These are phyloP conservation scores for Phymanthus crucifer DNA, from an alignment of 92 coral and sea anemone genomes.

Conservation along the genomic window DNA sequence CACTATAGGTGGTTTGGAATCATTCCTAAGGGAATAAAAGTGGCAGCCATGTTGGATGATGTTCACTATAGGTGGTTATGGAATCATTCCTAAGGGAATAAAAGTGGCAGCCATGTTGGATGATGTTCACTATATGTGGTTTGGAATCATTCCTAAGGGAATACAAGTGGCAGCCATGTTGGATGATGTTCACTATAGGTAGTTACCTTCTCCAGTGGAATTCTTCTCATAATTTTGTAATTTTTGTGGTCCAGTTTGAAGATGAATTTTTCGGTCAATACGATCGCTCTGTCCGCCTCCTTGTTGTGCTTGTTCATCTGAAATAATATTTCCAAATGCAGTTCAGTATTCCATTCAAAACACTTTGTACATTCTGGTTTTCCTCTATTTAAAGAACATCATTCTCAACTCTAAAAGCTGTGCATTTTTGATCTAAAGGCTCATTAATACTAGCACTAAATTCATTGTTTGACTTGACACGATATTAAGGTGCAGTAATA, in stretches of 20 bases:
- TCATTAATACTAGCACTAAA: no score
- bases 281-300: conserved; percentile 71
- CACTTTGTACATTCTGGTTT: no score
- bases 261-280: conserved; percentile 67
- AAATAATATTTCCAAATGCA: neutral
- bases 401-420: no score
- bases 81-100: neutral
- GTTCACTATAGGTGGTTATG: neutral
- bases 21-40: no score
- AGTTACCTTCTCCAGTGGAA: conserved; percentile 70
- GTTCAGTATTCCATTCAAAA: neutral
- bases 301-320: conserved; percentile 61
- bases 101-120: neutral
- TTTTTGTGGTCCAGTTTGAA: conserved; percentile 78
- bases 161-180: neutral
- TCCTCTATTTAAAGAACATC: no score
- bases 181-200: neutral
- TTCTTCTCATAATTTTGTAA: conserved; percentile 77
- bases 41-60: neutral
- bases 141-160: neutral
- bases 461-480: neutral
- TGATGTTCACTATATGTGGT: neutral
- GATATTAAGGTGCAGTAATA: no score
- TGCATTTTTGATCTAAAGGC: no score
- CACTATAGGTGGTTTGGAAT: neutral